phyloP scores from a whole-genome alignment of 2,797 vertebrate species.

The Leptodactylus fallax region DNA sequence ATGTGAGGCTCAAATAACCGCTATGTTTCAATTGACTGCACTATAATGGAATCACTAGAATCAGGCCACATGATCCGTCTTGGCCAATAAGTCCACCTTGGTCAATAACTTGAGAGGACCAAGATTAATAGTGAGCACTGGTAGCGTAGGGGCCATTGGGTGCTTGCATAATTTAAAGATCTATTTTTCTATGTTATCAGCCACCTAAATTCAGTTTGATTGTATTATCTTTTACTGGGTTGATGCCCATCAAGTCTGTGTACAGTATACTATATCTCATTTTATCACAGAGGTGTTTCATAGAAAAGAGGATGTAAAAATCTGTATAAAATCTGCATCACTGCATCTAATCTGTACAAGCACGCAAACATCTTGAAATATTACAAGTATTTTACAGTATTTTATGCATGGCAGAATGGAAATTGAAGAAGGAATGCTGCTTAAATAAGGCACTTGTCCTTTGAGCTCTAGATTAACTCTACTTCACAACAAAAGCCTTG shows the following conservation, averaged over 20 bases:
- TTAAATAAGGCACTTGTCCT: neutral
- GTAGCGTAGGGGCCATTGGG: no score
- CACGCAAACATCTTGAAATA: neutral
- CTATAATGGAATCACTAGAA: no score
- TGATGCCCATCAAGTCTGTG: neutral
- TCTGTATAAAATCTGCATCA: neutral
- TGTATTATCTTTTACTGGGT: neutral
- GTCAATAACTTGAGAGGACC: no score
- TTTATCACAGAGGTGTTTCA: neutral
- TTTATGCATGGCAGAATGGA: neutral
- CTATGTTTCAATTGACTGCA: no score
- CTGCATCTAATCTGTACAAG: neutral
- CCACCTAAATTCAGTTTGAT: neutral
- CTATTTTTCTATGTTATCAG: neutral
- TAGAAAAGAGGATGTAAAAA: neutral
- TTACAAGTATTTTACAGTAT: neutral
- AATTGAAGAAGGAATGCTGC: neutral
- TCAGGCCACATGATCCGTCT: no score
- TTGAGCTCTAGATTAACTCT: neutral
- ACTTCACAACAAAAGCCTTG: neutral
- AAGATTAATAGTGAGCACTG: no score
- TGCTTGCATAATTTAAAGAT: no score
- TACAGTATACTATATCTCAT: no score
- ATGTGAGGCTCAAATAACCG: no score
- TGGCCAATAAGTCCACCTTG: no score